A percentile compares a stretch with the other conserved stretches of the same genome.
Evolutionary conservation across 2,797 vertebrate species (phyloP).

Genomic region (Rhynchonycteris naso): DNA sequence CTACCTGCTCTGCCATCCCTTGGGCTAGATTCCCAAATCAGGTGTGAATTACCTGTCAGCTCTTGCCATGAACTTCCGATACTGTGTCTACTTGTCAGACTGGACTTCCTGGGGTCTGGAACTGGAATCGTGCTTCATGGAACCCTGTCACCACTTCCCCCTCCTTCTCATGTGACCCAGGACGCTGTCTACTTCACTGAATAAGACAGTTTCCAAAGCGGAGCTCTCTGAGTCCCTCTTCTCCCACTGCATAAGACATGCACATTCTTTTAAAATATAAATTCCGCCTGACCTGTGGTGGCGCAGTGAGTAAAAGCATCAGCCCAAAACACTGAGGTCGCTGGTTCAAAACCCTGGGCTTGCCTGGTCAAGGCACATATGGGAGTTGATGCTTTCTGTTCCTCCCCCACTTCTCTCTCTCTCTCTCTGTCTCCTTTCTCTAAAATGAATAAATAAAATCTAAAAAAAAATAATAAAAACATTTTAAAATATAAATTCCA

Average conservation of each 20-base stretch:
- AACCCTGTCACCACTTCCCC: not conserved
- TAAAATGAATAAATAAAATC: too few relatives aligned
- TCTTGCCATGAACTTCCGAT: not conserved
- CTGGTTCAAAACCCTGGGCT: too few relatives aligned
- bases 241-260: not conserved
- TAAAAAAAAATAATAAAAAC: too few relatives aligned
- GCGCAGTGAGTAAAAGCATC: too few relatives aligned
- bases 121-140: not conserved
- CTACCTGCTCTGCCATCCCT: not conserved
- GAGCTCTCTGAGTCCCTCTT: not conserved
- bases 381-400: too few relatives aligned
- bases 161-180: not conserved
- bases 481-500: constrained; percentile 26
- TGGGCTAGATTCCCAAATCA: not conserved
- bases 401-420: too few relatives aligned
- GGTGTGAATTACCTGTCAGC: not conserved
- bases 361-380: too few relatives aligned
- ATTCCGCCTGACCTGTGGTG: too few relatives aligned
- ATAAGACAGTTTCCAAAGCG: not conserved
- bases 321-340: too few relatives aligned
- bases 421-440: too few relatives aligned
- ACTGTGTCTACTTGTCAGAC: not conserved
- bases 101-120: not conserved
- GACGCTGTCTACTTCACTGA: not conserved
- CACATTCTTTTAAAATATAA: not conserved